Base-by-base conservation (phyloP, 2,797 vertebrate genomes). In the Propithecus deckenii region DNA sequence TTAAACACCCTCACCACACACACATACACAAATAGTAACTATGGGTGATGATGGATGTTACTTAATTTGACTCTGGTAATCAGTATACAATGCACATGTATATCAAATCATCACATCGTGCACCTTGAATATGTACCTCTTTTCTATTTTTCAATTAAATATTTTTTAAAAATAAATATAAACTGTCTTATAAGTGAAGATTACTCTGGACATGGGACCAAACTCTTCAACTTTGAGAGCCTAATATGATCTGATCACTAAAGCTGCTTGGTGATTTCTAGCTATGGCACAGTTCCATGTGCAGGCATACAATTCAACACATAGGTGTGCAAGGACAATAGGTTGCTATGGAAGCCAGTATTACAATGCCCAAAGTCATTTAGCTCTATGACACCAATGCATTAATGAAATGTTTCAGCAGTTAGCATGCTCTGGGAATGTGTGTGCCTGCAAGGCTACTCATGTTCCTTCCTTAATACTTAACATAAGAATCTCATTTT, bases 281-380 rank as follows among this genome's bases (percentile, higher is more conserved):
- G 15, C 59, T 74, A 12, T 55, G 79, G 52, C 30, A n/a, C 2
- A 71, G 69, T 74, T 94, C 43, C 92, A 81, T 17, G 17, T 41
- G 30, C 43, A 69, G 59, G 57, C 35, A 83, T 74, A 43, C 28
- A 74, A 74, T 85, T 89, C 80, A 83, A 75, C 61, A 85, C 87
- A 32, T 91, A 90, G 81, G 63, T 72, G 61, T 48, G 46, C 32
- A 76, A 92, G 57, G 25, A 90, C 61, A 94, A 55, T 79, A 71
- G 83, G 94, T 97, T 97, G 75, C 94, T 35, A 87, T 95, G 93
- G 96, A 94, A 97, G 43, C 61, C 25, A 8, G 35, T 79, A 90
- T 79, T 72, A 22, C 20, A 67, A 65, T 87, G 63, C 11, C 48
- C 65, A 22, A 4, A 46, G 72, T 85, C 87, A 69, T 90, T 80